Conservation (phyloP, 2,797 vertebrate genomes). For the Sarcophilus harrisii region DNA sequence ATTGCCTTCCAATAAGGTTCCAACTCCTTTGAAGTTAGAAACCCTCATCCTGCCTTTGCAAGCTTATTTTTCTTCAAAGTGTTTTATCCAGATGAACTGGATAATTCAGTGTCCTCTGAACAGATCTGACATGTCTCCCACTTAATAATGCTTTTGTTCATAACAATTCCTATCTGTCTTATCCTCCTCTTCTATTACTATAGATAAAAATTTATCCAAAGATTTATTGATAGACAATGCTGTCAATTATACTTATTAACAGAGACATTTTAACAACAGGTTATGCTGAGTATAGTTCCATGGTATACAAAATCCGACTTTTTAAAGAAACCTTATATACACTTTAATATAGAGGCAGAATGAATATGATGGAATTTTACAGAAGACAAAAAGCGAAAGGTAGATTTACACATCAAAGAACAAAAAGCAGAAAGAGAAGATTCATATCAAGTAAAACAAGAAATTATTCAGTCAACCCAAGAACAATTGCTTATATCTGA, state of each 20-base stretch:
- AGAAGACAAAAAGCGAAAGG: not conserved
- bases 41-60: not conserved
- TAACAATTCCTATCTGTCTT: not conserved
- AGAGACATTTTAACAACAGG: not conserved
- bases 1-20: not conserved
- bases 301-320: not conserved
- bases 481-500: not conserved
- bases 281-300: not conserved
- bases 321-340: not conserved
- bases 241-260: not conserved
- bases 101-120: not conserved
- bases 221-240: not conserved
- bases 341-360: not conserved
- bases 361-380: not conserved
- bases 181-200: not conserved
- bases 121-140: not conserved
- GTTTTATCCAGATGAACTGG: not conserved
- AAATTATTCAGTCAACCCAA: not conserved
- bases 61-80: not conserved
- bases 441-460: not conserved
- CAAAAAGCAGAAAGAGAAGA: not conserved
- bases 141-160: not conserved
- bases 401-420: not conserved
- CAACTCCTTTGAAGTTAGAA: not conserved
- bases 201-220: not conserved